phyloP scores from a whole-genome alignment of 1,140 invertebrate species.

The Stegodyphus dumicola region DNA sequence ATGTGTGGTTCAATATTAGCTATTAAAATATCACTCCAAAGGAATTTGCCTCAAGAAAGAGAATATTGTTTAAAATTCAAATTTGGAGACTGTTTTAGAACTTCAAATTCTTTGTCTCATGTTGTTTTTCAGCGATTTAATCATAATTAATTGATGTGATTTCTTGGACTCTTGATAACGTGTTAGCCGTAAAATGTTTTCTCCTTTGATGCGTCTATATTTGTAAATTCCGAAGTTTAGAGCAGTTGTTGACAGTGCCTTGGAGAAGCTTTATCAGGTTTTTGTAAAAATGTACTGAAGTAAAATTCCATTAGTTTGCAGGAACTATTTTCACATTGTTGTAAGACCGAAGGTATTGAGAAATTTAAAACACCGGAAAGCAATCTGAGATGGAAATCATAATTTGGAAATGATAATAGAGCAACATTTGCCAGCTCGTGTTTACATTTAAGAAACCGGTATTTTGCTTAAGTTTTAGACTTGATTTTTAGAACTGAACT shows the following conservation, averaged over 20 bases:
- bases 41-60: background rate
- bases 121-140: background rate
- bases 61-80: background rate
- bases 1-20: background rate
- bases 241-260: constrained; percentile 64
- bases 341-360: constrained; percentile 46
- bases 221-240: constrained; percentile 67
- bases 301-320: constrained; percentile 64
- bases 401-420: background rate
- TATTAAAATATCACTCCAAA: background rate
- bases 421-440: background rate
- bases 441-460: background rate
- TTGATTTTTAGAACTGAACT: no score
- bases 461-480: no score
- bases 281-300: constrained; percentile 64
- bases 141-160: background rate
- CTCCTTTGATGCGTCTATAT: constrained; percentile 65
- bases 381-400: constrained; percentile 23
- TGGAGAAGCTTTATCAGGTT: constrained; percentile 2
- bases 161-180: constrained; percentile 28
- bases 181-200: constrained; percentile 62
- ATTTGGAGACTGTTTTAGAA: background rate
- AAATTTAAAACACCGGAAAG: constrained; percentile 43
- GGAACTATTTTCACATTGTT: constrained; percentile 17
- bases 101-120: background rate